Conservation (phyloP, 2,113 vertebrate species). For the Albula goreensis region DNA sequence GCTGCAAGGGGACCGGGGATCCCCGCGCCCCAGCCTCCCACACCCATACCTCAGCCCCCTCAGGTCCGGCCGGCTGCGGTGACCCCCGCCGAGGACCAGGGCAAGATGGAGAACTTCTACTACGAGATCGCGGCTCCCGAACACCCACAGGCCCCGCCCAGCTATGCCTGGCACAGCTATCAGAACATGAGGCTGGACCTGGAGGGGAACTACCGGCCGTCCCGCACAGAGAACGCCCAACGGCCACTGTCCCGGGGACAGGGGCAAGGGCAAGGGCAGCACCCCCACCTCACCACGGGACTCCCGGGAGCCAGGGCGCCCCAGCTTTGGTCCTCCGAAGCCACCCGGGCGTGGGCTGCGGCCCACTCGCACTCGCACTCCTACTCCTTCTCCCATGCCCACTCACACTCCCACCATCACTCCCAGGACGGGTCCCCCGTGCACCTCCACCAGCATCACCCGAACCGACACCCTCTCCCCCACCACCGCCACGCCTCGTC, state of each 20-base stretch:
- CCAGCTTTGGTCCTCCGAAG: constrained; percentile 55
- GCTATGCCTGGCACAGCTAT: constrained; percentile 55
- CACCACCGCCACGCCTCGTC: constrained; percentile 46
- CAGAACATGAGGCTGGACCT: constrained; percentile 60
- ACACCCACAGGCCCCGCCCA: constrained; percentile 51
- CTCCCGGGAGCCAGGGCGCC: constrained; percentile 29
- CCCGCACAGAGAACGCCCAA: constrained; percentile 52
- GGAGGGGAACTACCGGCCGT: constrained; percentile 51
- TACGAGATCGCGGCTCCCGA: constrained; percentile 67
- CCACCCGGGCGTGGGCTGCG: constrained; percentile 50
- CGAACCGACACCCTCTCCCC: constrained; percentile 40
- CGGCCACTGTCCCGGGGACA: constrained; percentile 40
- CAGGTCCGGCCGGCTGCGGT: neutral
- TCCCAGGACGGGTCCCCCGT: constrained; percentile 22
- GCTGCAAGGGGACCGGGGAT: constrained; percentile 2
- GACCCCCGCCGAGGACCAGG: constrained; percentile 46
- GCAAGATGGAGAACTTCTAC: constrained; percentile 70
- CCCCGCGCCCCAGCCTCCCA: constrained; percentile 21
- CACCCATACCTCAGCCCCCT: neutral
- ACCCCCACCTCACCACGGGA: constrained; percentile 29
- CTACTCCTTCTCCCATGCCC: constrained; percentile 41
- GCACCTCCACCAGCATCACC: constrained; percentile 18
- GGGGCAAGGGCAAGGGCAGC: neutral
- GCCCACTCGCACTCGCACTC: constrained; percentile 48
- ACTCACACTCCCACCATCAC: constrained; percentile 36